Base-by-base conservation (phyloP, 1,140 invertebrate genomes). In the Laupala kohalensis region DNA sequence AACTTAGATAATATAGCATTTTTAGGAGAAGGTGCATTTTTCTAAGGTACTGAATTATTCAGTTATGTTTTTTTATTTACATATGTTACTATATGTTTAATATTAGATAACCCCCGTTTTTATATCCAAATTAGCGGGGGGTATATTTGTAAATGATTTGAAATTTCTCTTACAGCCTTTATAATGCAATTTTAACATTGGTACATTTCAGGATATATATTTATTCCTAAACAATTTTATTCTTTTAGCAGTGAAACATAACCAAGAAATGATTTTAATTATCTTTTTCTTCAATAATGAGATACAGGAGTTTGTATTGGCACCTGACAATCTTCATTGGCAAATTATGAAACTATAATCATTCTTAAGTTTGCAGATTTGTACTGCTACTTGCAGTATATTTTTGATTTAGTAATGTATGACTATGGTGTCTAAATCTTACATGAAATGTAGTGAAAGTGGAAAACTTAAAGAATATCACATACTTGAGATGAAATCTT, bases 191-290 rank as follows among this genome's bases (percentile, higher is more conserved):
- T 19, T n/a, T 29, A 15, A 64, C 25, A 62, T 69, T 19, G 27
- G 12, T 69, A 69, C 28, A 15, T 69, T 69, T 37, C 69, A 69
- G 69, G 69, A 69, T n/a, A 69, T 27, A 19, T 5, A n/a, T 27
- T 30, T 37, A 29, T 25, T 69, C 23, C 53, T 53, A 37, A 69
- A 69, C 29, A 30, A 13, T n/a, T 70, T 23, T 25, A 64, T 70
- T 64, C 63, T 53, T 70, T 63, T 70, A 70, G 69, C 69, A 70
- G 69, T 30, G 25, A 70, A 70, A 12, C 28, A 63, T 70, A 13
- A 29, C 25, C n/a, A n/a, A n/a, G n/a, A 30, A 70, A 26, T 70
- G 69, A 30, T 70, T 63, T 70, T 70, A 70, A 70, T 70, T 63
- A 15, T 23, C 29, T 69, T 70, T 53, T 64, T 70, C 63, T 37